Evolutionary conservation across 2,113 vertebrate species (phyloP).

Genomic region (Trochalopteron elliotii): DNA sequence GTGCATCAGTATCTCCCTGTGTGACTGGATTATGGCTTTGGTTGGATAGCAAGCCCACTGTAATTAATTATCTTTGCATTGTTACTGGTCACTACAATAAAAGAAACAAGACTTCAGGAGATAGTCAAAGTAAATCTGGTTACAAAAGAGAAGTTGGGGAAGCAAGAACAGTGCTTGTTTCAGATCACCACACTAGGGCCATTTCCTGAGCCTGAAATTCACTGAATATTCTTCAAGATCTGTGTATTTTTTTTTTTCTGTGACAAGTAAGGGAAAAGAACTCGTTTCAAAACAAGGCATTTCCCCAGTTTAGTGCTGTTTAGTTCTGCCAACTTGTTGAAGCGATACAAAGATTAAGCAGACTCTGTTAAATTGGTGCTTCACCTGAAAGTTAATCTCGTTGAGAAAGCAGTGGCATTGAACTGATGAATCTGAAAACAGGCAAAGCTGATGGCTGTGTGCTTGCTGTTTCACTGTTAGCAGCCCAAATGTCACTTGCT

Average conservation of each 20-base stretch:
- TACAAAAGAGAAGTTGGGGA: not conserved
- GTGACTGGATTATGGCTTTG: not conserved
- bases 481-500: conserved; percentile 15
- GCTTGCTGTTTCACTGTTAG: not conserved
- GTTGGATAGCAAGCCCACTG: not conserved
- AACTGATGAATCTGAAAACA: not conserved
- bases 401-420: not conserved
- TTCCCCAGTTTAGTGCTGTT: not conserved
- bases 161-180: not conserved
- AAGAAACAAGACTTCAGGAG: not conserved
- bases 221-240: not conserved
- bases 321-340: not conserved
- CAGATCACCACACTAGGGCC: not conserved
- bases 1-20: not conserved
- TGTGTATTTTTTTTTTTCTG: not conserved
- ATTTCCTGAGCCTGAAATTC: not conserved
- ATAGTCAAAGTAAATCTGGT: not conserved
- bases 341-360: not conserved
- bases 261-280: not conserved
- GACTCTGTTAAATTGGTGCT: not conserved
- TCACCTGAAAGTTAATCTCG: not conserved
- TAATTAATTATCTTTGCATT: not conserved
- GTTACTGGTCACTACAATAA: not conserved
- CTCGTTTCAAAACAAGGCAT: not conserved
- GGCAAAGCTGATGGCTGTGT: not conserved